Base-by-base conservation (phyloP, 2,888 invertebrate genomes). In the Leptodirus hochenwartii region DNA sequence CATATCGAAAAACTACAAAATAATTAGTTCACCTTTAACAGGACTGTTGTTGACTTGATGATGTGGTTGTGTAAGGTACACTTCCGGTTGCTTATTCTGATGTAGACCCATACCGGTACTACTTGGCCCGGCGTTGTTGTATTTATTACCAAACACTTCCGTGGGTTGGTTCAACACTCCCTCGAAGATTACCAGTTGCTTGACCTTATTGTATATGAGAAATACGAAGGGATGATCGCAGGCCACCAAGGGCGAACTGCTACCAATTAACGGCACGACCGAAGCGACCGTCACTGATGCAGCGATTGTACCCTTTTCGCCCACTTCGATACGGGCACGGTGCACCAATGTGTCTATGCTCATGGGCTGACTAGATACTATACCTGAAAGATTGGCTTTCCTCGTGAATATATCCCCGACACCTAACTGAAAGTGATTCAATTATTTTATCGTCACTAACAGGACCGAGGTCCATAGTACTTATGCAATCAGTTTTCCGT, bases 161-260 rank as follows among this genome's bases (percentile, higher is more conserved):
- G 17, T 24, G 2, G 42, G 41, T 30, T 37, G 22, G 27, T 44
- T 42, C 12, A 45, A 32, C 25, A 66, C 64, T 15, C 74, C 74
- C 42, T 67, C 68, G 42, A 75, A 75, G n/a, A 76, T 50, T 8
- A 69, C 61, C 22, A 62, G 51, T 2, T 60, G 62, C 0, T 61
- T 53, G 5, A 51, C 43, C 11, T 59, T 59, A 36, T 71, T 67
- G 31, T 66, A 63, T 30, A 76, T 67, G 45, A 67, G 65, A 51
- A 73, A 73, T 2, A 72, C 42, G 46, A 75, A 77, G 0, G 75
- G 74, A 38, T 63, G 62, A 43, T 75, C 64, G 2, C 64, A 62
- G 2, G 51, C 53, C 32, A 76, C 49, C 26, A 52, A 53, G 2
- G 62, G 58, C 2, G 55, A 52, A n/a, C 49, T 44, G 1, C 58